Percentiles rank a stretch among this genome's conserved stretches.
phyloP scores from a whole-genome alignment of 2,797 vertebrate species.

The Thripadectes ignobilis region DNA sequence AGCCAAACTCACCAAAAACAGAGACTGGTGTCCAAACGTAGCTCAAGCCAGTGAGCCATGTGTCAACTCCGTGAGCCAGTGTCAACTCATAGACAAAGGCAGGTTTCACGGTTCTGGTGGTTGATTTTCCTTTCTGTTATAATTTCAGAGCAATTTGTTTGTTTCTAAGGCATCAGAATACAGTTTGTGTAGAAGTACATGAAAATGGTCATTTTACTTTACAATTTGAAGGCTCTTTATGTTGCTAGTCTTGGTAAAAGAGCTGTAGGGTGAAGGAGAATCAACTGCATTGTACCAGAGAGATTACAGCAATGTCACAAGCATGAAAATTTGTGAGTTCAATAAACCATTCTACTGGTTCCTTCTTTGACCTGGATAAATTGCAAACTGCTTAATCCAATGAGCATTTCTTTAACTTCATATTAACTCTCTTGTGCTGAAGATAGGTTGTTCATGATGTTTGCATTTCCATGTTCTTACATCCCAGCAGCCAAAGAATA shows the following conservation, averaged over 20 bases:
- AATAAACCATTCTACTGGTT: background rate
- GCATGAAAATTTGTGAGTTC: background rate
- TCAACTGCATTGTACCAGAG: background rate
- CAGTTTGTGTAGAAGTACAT: background rate
- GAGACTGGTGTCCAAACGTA: background rate
- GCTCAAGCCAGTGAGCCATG: background rate
- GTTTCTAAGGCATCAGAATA: background rate
- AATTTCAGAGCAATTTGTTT: background rate
- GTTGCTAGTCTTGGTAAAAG: background rate
- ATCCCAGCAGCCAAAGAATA: background rate
- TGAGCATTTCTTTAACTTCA: background rate
- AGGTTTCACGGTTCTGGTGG: background rate
- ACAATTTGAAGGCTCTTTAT: background rate
- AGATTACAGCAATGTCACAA: background rate
- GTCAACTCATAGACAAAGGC: background rate
- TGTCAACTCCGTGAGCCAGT: background rate
- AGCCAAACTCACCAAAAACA: background rate
- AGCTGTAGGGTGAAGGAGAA: background rate
- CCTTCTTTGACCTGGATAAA: background rate
- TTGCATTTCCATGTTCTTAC: background rate
- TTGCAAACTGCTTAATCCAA: background rate
- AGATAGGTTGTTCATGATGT: fast-evolving
- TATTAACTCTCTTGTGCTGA: background rate
- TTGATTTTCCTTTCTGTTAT: background rate
- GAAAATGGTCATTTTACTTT: background rate